Conservation (phyloP, 1,140 invertebrate genomes). For the Drosophila quadrilineata region DNA sequence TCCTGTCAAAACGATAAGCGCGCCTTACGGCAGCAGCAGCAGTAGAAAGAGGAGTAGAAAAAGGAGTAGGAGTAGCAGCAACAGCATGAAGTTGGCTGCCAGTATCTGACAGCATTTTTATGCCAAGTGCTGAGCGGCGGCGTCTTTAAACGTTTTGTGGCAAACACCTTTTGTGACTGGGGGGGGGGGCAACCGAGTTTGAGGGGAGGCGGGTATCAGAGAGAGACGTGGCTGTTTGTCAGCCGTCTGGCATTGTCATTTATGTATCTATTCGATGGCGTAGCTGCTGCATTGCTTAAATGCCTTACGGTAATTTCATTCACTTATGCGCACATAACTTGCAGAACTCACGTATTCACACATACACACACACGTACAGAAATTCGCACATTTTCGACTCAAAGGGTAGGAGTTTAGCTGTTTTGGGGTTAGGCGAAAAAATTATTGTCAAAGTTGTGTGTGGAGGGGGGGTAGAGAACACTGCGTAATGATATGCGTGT, state of each 20-base stretch:
- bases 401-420: neutral
- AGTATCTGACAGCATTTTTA: constrained; percentile 57
- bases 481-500: constrained; percentile 77
- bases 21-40: constrained; percentile 40
- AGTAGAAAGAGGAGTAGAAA: neutral
- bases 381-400: constrained; percentile 27
- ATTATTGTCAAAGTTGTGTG: constrained; percentile 6
- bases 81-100: constrained; percentile 2
- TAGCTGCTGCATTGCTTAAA: constrained; percentile 71
- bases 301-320: constrained; percentile 80
- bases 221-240: constrained; percentile 17
- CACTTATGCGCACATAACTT: constrained; percentile 79
- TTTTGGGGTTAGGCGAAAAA: constrained; percentile 10
- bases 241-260: constrained; percentile 67
- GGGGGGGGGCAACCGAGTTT: neutral
- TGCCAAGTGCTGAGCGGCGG: constrained; percentile 64
- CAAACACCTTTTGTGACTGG: constrained; percentile 26
- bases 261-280: constrained; percentile 73
- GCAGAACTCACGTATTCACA: constrained; percentile 79
- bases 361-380: constrained; percentile 36
- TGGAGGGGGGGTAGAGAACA: constrained; percentile 51
- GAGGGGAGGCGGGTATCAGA: no score
- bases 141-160: constrained; percentile 77
- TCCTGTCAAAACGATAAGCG: constrained; percentile 79
- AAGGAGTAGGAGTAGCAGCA: neutral